Conservation (phyloP, 2,113 vertebrate species). For the Hemiprocne comata region DNA sequence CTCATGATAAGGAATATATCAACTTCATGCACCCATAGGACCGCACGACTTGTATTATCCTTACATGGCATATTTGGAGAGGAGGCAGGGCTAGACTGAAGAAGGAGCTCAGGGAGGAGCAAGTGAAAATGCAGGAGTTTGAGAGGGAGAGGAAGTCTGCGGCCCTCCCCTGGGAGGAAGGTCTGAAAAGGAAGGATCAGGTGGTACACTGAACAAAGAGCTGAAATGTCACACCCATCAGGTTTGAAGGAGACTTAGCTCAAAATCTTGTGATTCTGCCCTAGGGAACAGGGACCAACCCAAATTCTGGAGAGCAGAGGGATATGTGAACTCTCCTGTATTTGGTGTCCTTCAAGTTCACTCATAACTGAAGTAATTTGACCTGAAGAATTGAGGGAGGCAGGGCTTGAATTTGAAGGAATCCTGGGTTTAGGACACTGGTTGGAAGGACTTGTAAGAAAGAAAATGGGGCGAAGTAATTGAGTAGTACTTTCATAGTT, state of each 20-base stretch:
- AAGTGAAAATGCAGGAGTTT: neutral
- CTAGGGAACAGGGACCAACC: neutral
- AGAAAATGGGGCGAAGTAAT: neutral
- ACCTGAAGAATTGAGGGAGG: neutral
- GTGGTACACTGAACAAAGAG: neutral
- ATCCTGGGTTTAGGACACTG: neutral
- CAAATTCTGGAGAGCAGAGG: neutral
- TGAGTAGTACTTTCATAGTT: neutral
- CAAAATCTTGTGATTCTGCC: neutral
- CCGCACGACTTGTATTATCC: neutral
- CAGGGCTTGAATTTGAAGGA: neutral
- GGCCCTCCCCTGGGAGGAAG: constrained; percentile 13
- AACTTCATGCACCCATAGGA: neutral
- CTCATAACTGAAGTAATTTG: neutral
- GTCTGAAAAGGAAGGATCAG: constrained; percentile 38
- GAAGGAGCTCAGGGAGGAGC: neutral
- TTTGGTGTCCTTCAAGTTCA: neutral
- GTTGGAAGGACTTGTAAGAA: neutral
- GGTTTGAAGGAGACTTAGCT: neutral
- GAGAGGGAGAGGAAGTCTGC: neutral
- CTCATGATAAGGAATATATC: neutral
- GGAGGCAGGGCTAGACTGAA: neutral
- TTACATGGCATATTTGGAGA: neutral
- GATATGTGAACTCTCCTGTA: neutral
- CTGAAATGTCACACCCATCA: neutral